phyloP scores from a whole-genome alignment of 2,113 vertebrate genomes.

The Eulemur rufifrons region DNA sequence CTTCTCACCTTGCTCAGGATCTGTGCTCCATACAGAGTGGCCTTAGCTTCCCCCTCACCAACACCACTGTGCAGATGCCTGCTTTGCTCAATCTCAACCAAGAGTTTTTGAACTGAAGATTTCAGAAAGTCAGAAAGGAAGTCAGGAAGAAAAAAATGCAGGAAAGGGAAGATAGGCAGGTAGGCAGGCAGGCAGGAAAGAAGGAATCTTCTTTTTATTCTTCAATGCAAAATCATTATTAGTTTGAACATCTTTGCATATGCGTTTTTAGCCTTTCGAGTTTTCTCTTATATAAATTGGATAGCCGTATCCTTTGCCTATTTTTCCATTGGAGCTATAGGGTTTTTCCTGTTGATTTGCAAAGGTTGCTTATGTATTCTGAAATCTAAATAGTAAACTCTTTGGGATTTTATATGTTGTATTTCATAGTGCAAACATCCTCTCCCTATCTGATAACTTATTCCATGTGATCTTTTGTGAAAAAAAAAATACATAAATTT shows the following conservation, averaged over 20 bases:
- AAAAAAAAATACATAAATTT: neutral
- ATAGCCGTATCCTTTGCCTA: neutral
- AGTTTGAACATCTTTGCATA: neutral
- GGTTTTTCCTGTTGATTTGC: neutral
- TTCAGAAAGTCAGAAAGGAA: neutral
- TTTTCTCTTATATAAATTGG: neutral
- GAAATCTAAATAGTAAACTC: neutral
- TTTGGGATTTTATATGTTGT: neutral
- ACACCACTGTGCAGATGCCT: neutral
- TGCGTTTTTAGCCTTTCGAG: neutral
- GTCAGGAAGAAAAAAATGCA: neutral
- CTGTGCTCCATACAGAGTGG: neutral
- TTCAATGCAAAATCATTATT: neutral
- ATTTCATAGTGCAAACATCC: neutral
- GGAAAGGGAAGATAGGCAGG: neutral
- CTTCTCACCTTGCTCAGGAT: neutral
- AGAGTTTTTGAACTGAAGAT: neutral
- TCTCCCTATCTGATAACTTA: too few species aligned
- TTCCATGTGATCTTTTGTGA: neutral
- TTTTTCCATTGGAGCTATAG: neutral
- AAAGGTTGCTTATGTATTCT: neutral
- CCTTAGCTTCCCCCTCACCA: neutral
- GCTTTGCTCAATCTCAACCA: neutral
- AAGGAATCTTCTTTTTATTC: neutral
- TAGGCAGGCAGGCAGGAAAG: neutral